Evolutionary conservation across 2,113 vertebrate species (phyloP), one percentile per base, ranked within the genome.

Genomic region (Orientallactaga bullata): DNA sequence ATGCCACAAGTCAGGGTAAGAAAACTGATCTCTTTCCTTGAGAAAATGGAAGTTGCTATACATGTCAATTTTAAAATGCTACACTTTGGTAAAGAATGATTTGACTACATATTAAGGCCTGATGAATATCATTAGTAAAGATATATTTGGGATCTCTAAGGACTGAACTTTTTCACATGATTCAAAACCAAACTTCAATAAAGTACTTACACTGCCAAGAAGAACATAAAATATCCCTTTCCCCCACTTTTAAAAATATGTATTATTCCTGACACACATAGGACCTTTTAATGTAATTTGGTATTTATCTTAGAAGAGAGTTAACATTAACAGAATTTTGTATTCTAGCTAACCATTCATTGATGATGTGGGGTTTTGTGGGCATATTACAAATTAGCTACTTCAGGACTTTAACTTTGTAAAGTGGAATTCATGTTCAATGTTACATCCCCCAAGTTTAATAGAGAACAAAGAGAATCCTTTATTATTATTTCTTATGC

Each of bases 51-150:
- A 88, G 63, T 42, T 58, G 65, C 60, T 68, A 23, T 83, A 3
- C 69, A 61, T 39, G 86, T 77, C 69, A n/a, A 37, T 42, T 95
- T 63, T 85, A 76, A 95, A 87, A 37, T 91, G 65, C 55, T 63
- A 73, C 0, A 76, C 0, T 91, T 85, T 85, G 77, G 42, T 35
- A 4, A 78, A 93, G 76, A 88, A 16, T 87, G 23, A 93, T 21
- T 74, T 80, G 15, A 60, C n/a, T 69, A 2, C 35, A 3, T 66
- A 89, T 94, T 95, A 92, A 47, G 37, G 74, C 30, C 16, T 18
- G 66, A 92, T 77, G 7, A 68, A 32, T 9, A 32, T 7, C 91
- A 83, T 81, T 85, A 96, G 26, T 37, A 96, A 84, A 94, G 37
- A 55, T 10, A 42, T 47, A 58, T 73, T 89, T 55, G 35, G 21